Conservation (phyloP, 2,797 vertebrate species). For the Poeciliopsis turneri region DNA sequence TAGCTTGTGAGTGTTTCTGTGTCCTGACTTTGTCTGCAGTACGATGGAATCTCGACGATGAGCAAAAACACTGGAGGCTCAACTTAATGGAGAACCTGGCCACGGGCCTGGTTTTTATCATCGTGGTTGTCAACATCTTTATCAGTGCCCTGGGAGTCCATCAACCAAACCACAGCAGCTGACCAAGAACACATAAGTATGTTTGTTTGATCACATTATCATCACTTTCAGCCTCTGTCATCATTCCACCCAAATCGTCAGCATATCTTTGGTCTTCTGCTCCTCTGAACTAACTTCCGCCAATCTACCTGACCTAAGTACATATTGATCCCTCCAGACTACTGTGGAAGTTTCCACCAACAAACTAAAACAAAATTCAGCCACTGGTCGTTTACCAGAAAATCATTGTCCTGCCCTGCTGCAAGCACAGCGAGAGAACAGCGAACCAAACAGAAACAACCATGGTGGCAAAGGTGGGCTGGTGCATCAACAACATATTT, state of each 20-base stretch:
- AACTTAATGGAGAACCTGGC: constrained; percentile 85
- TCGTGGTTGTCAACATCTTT: constrained; percentile 90
- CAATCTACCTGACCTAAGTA: constrained; percentile 71
- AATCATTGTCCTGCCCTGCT: constrained; percentile 46
- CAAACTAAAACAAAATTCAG: constrained; percentile 44
- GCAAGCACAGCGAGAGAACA: constrained; percentile 20
- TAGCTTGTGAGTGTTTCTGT: constrained; percentile 27
- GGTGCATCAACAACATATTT: constrained; percentile 59
- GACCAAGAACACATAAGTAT: constrained; percentile 19
- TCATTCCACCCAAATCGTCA: constrained; percentile 42
- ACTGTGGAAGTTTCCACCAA: constrained; percentile 66
- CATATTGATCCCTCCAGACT: constrained; percentile 69
- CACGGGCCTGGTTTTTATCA: constrained; percentile 86
- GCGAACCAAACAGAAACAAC: constrained; percentile 38
- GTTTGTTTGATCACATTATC: constrained; percentile 1
- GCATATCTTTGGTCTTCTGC: constrained; percentile 54
- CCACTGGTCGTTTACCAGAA: constrained; percentile 51
- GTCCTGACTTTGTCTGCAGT: constrained; percentile 72
- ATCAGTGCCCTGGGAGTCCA: constrained; percentile 90
- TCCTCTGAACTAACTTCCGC: constrained; percentile 40
- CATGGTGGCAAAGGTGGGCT: constrained; percentile 48
- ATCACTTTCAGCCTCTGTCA: not conserved
- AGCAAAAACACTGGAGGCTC: constrained; percentile 82
- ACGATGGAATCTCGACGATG: constrained; percentile 89
- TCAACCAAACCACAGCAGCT: constrained; percentile 61